A percentile compares a stretch with the other conserved stretches of the same genome.
Evolutionary conservation across 1,140 invertebrate genomes (phyloP).

Genomic region (Sinonovacula constricta): DNA sequence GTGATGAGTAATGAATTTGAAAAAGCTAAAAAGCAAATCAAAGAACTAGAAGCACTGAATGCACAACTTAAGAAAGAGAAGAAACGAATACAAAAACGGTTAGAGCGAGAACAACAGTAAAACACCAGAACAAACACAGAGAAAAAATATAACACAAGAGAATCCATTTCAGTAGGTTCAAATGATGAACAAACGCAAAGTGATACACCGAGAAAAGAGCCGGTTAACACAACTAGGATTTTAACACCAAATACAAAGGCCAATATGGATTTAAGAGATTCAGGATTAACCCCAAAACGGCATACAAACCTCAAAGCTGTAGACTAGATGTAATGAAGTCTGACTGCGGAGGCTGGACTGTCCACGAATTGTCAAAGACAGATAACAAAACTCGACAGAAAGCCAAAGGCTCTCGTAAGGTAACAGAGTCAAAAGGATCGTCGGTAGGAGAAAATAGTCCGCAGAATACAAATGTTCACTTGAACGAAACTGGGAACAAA

Average conservation of each 20-base stretch:
- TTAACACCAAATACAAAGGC: conserved; percentile 10
- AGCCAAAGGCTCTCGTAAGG: conserved; percentile 17
- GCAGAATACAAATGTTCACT: conserved; percentile 5
- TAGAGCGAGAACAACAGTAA: not conserved
- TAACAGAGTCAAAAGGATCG: conserved; percentile 8
- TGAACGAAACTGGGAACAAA: not conserved
- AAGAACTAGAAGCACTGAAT: not conserved
- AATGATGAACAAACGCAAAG: not conserved
- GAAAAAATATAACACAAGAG: not conserved
- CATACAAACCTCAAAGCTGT: not conserved
- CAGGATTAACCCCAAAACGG: conserved; percentile 10
- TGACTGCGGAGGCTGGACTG: no score
- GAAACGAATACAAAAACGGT: not conserved
- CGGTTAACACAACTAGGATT: not conserved
- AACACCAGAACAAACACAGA: not conserved
- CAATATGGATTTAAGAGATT: not conserved
- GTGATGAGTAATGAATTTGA: not conserved
- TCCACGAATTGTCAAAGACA: no score
- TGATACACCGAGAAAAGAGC: not conserved
- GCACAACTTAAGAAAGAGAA: not conserved
- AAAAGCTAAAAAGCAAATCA: not conserved
- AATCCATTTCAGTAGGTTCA: not conserved
- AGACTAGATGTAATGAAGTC: no score
- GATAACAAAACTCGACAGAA: conserved; percentile 18
- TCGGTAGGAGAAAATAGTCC: not conserved